phyloP scores from a whole-genome alignment of 2,888 invertebrate genomes.

The Lochmaea capreae region DNA sequence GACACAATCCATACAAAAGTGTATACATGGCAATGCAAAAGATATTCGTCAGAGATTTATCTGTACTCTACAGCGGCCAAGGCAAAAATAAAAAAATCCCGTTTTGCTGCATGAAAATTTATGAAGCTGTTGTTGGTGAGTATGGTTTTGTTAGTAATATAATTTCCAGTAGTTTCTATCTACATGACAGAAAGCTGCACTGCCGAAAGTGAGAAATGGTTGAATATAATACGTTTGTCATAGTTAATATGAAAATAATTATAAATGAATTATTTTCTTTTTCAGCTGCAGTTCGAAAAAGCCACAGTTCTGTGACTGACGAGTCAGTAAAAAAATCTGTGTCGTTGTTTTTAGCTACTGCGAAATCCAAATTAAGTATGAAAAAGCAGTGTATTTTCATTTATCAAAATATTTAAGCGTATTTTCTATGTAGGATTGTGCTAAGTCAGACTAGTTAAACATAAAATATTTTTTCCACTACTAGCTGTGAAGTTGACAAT shows the following conservation, averaged over 20 bases:
- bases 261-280: slow-evolving; percentile 17
- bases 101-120: slow-evolving; percentile 23
- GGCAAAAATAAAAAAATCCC: slow-evolving; percentile 35
- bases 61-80: slow-evolving; percentile 34
- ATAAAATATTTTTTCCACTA: no score
- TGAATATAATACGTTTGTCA: slow-evolving; percentile 20
- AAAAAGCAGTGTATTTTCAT: slow-evolving; percentile 18
- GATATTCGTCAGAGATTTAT: slow-evolving; percentile 29
- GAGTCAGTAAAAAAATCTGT: slow-evolving; percentile 28
- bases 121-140: slow-evolving; percentile 29
- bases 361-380: slow-evolving; percentile 25
- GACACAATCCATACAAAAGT: slow-evolving; percentile 33
- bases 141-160: slow-evolving; percentile 18
- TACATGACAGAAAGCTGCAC: slow-evolving; percentile 16
- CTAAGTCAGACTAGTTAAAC: slow-evolving; percentile 3
- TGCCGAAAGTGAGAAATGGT: slow-evolving; percentile 13
- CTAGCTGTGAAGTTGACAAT: no score
- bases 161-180: slow-evolving; percentile 19
- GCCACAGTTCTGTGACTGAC: slow-evolving; percentile 23
- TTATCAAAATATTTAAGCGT: slow-evolving; percentile 15
- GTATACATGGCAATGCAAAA: slow-evolving; percentile 35
- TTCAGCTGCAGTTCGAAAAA: slow-evolving; percentile 28
- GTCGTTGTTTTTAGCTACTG: slow-evolving; percentile 28
- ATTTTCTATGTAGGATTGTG: slow-evolving; percentile 9
- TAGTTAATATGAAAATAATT: slow-evolving; percentile 19